phyloP scores from a whole-genome alignment of 2,113 vertebrate species.

The Rhizomys pruinosus region DNA sequence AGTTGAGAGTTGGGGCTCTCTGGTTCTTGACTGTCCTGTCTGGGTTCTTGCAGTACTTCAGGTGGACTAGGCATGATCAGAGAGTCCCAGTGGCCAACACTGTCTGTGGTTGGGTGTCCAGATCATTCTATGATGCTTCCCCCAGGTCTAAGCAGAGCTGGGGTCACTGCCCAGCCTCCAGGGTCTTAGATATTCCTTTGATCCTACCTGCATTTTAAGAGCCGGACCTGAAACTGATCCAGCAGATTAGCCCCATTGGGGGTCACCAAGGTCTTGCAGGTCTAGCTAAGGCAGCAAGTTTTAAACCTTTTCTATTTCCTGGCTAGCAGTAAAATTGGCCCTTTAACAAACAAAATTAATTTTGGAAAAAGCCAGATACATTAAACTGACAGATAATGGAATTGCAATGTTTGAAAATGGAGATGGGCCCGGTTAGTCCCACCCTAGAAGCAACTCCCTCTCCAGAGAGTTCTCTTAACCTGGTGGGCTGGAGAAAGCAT shows the following conservation, averaged over 20 bases:
- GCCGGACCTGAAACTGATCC: not conserved
- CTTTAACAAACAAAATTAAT: slow-evolving; percentile 18
- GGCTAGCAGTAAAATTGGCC: not conserved
- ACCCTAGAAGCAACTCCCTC: not conserved
- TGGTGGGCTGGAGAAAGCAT: not conserved
- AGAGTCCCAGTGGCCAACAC: not conserved
- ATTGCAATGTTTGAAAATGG: not conserved
- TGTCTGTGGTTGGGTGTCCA: not conserved
- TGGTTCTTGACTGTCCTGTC: not conserved
- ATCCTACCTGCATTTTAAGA: not conserved
- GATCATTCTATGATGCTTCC: not conserved
- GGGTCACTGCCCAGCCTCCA: not conserved
- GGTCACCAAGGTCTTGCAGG: not conserved
- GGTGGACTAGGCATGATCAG: not conserved
- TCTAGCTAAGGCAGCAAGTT: not conserved
- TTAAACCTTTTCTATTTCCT: not conserved
- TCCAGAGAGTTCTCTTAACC: not conserved
- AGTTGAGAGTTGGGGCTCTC: not conserved
- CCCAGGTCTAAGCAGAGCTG: not conserved
- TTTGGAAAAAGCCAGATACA: not conserved
- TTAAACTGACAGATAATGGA: not conserved
- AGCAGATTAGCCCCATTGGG: not conserved
- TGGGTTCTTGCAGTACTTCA: not conserved
- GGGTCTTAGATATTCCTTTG: not conserved
- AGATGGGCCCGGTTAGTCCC: not conserved